Conservation (phyloP, 1,140 invertebrate genomes). For the Paraescarpia echinospica region DNA sequence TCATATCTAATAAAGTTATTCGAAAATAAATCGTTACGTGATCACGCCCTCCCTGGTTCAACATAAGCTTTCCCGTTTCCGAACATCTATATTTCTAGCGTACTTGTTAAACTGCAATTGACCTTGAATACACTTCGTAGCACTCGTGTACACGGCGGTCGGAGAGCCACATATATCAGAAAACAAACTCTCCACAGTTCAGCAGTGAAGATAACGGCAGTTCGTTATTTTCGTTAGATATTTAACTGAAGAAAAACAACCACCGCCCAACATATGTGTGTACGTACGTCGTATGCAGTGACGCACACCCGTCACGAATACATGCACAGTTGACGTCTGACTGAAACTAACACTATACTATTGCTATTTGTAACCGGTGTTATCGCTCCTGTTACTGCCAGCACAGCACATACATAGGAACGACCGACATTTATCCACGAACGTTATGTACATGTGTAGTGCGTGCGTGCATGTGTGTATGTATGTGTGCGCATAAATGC, state of each 20-base stretch:
- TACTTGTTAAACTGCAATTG: not conserved
- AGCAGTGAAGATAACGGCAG: not conserved
- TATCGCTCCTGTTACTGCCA: not conserved
- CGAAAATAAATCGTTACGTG: too few relatives aligned
- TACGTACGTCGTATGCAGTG: not conserved
- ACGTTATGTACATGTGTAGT: too few relatives aligned
- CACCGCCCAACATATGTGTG: not conserved
- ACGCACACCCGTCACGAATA: not conserved
- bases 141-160: not conserved
- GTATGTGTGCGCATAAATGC: not conserved
- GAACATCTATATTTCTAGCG: not conserved
- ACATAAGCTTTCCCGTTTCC: not conserved
- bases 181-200: not conserved
- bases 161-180: not conserved
- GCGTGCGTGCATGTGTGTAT: not conserved
- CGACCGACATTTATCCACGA: too few relatives aligned
- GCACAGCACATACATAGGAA: too few relatives aligned
- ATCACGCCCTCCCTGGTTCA: too few relatives aligned
- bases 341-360: not conserved
- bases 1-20: too few relatives aligned
- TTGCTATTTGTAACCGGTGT: not conserved
- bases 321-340: not conserved
- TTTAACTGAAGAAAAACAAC: not conserved
- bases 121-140: not conserved
- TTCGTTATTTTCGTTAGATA: not conserved